Percentiles rank a stretch among this genome's conserved stretches.
Evolutionary conservation across 2,113 vertebrate species (phyloP).

Genomic region (Passer montanus): DNA sequence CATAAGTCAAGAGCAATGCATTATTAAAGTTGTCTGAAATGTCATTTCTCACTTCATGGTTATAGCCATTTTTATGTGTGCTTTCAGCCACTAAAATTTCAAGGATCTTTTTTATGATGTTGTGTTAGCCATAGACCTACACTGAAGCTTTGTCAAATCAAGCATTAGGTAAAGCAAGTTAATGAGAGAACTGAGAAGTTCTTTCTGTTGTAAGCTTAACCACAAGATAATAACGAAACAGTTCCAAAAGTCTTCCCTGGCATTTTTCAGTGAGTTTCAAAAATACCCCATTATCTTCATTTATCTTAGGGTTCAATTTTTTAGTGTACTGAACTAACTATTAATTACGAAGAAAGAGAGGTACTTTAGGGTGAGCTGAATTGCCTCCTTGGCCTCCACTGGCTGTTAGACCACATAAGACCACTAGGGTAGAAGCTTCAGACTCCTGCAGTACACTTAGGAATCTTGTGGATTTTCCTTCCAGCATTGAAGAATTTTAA

Average conservation of each 20-base stretch:
- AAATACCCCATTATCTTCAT: neutral
- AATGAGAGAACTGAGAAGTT: neutral
- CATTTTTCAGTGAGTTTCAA: neutral
- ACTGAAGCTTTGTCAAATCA: neutral
- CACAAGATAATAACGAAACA: neutral
- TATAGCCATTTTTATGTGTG: neutral
- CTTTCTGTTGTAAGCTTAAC: neutral
- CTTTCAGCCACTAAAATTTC: neutral
- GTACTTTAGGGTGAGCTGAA: neutral
- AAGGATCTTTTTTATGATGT: neutral
- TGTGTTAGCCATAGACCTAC: neutral
- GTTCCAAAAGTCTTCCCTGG: neutral
- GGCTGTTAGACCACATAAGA: neutral
- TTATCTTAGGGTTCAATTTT: neutral
- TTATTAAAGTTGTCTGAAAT: neutral
- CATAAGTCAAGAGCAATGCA: neutral
- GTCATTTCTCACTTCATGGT: neutral
- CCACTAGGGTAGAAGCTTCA: neutral
- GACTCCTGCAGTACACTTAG: neutral
- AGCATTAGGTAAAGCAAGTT: neutral
- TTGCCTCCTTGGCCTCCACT: neutral
- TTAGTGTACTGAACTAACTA: neutral
- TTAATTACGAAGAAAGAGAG: neutral
- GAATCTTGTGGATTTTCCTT: neutral
- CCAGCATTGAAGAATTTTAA: neutral